Percentiles rank a stretch among this genome's conserved stretches.
phyloP scores from a whole-genome alignment of 2,888 invertebrate genomes.

The Colostygia pectinataria region DNA sequence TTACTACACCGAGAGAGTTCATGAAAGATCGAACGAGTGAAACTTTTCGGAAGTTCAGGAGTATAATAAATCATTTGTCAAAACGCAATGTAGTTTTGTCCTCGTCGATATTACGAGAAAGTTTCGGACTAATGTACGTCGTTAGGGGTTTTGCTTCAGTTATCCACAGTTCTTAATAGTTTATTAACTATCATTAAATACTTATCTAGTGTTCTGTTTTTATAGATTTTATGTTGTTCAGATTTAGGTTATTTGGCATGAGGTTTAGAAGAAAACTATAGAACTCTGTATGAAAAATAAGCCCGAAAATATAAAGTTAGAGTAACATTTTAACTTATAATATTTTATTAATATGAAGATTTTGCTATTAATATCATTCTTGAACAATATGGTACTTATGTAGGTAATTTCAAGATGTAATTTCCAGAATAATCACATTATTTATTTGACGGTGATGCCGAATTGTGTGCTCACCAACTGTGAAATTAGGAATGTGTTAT shows the following conservation, averaged over 20 bases:
- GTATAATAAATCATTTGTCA: constrained; percentile 24
- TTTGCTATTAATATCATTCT: too few relatives aligned
- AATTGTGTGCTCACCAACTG: constrained; percentile 28
- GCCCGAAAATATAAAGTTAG: too few relatives aligned
- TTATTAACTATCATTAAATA: not conserved
- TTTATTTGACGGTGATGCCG: constrained; percentile 18
- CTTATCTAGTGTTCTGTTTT: too few relatives aligned
- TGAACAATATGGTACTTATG: not conserved
- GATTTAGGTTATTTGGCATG: too few relatives aligned
- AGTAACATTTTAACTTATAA: too few relatives aligned
- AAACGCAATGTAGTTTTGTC: constrained; percentile 4
- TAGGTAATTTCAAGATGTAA: constrained; percentile 12
- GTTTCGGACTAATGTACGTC: constrained; percentile 12
- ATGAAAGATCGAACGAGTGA: not conserved
- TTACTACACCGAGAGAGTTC: not conserved
- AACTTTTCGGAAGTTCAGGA: not conserved
- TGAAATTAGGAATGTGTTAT: constrained; percentile 37
- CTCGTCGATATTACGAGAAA: constrained; percentile 20
- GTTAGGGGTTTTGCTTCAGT: constrained; percentile 7
- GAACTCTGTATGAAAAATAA: too few relatives aligned
- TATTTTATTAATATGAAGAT: too few relatives aligned
- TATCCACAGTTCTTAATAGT: not conserved
- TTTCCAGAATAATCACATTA: constrained; percentile 22
- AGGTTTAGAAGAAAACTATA: too few relatives aligned
- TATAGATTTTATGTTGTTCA: too few relatives aligned